These are phyloP conservation scores for Ceratina japonica DNA, from an alignment of 1,140 invertebrate genomes.

Conservation along the genomic window DNA sequence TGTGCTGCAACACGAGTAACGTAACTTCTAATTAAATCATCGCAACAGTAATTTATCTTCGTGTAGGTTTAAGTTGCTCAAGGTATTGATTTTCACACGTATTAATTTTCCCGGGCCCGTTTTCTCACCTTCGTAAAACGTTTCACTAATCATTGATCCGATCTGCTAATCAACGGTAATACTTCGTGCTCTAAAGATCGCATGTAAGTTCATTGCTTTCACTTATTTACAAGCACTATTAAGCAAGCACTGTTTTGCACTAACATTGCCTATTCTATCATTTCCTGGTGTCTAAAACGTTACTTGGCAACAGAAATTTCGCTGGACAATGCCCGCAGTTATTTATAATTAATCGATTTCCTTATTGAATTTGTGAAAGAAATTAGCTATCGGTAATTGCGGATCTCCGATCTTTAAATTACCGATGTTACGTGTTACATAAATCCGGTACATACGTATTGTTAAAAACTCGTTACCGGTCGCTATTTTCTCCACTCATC, in stretches of 20 bases:
- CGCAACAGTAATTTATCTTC: too few relatives aligned
- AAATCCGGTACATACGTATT: neutral
- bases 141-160: neutral
- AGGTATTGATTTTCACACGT: too few relatives aligned
- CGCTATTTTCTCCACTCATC: neutral
- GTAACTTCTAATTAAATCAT: too few relatives aligned
- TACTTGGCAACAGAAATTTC: neutral
- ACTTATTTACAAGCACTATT: slow-evolving; percentile 2
- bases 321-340: neutral
- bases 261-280: neutral
- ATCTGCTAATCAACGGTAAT: neutral
- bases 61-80: too few relatives aligned
- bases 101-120: neutral
- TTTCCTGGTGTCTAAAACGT: neutral
- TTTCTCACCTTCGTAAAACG: neutral
- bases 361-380: neutral
- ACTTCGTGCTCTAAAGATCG: neutral
- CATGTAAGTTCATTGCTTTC: neutral
- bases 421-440: neutral
- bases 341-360: too few relatives aligned
- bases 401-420: neutral
- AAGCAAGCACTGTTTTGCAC: neutral
- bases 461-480: neutral
- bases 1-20: too few relatives aligned
- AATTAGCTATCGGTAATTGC: neutral